Base-by-base conservation (phyloP, 2,888 invertebrate species). In the Drepana falcataria region DNA sequence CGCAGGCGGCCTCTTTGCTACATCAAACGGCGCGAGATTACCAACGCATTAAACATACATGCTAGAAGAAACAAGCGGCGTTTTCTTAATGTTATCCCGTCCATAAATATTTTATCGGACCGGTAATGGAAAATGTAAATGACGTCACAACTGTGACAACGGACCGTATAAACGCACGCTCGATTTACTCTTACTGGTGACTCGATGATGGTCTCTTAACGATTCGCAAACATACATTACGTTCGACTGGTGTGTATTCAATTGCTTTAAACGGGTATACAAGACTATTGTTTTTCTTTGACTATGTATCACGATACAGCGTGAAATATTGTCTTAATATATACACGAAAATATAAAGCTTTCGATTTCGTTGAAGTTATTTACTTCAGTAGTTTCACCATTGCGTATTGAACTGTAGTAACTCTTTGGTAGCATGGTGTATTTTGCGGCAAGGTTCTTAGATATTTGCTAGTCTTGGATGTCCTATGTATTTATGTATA, bases 31-130 rank as follows among this genome's bases (percentile, higher is more conserved):
- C 76, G 77, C 62, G 56, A 77, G 79, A 83, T 79, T 81, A 79
- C 72, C 71, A 75, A 75, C 75, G 75, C 85, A 87, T 87, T 85
- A 87, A 87, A 87, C 86, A 87, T 83, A 86, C 83, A 84, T 81
- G 79, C 66, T 62, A 71, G 69, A 75, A 79, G 76, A 77, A 80
- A 77, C 78, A 79, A 81, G 73, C 75, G 72, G 60, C 74, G 78
- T 77, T 85, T 81, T 82, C 83, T 85, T 85, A 87, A 87, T 83
- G 83, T 81, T 82, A 79, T 86, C 85, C 83, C 69, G 69, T 70
- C 74, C 75, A 85, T 87, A 83, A 87, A 89, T 89, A 86, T 87
- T 88, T 83, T 74, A 87, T 83, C 65, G 71, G 63, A 62, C 59
- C 68, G 63, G 74, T 82, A 84, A 87, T 84, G 81, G 83, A 83